A percentile compares a stretch with the other conserved stretches of the same genome.
phyloP scores from a whole-genome alignment of 1,140 invertebrate genomes.

The Andrena cerasifolii region DNA sequence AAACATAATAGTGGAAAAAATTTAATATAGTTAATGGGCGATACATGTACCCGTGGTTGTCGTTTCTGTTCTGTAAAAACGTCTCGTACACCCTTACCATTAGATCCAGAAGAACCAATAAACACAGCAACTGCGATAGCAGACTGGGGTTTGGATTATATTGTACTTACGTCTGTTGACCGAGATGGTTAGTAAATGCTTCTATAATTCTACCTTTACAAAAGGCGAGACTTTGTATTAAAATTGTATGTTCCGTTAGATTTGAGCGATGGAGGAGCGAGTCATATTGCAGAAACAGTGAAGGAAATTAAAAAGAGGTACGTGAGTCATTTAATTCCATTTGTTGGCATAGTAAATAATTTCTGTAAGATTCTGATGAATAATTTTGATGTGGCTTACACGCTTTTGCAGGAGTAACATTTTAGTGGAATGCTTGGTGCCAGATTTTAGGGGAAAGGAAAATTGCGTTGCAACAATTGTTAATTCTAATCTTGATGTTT shows the following conservation, averaged over 20 bases:
- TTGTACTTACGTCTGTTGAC: slow-evolving; percentile 99
- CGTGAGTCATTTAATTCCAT: slow-evolving; percentile 44
- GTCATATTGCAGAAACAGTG: slow-evolving; percentile 96
- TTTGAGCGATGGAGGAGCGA: slow-evolving; percentile 94
- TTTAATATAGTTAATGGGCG: slow-evolving; percentile 90
- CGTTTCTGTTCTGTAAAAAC: slow-evolving; percentile 99
- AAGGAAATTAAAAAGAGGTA: slow-evolving; percentile 88
- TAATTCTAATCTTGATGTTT: slow-evolving; percentile 94
- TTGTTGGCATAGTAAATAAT: slow-evolving; percentile 1
- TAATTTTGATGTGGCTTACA: no score
- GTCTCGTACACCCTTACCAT: slow-evolving; percentile 92
- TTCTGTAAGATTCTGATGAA: slow-evolving; percentile 15
- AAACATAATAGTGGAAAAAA: slow-evolving; percentile 23
- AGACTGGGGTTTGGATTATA: slow-evolving; percentile 98
- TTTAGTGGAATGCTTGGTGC: slow-evolving; percentile 97
- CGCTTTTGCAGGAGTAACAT: slow-evolving; percentile 87
- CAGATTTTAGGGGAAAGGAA: slow-evolving; percentile 96
- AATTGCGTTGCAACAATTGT: slow-evolving; percentile 90
- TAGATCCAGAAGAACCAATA: slow-evolving; percentile 94
- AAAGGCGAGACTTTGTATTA: slow-evolving; percentile 25
- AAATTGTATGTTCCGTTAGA: slow-evolving; percentile 81
- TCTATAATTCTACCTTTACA: slow-evolving; percentile 17
- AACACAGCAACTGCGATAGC: slow-evolving; percentile 97
- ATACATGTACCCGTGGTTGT: slow-evolving; percentile 96
- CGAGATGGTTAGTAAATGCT: slow-evolving; percentile 89